A percentile compares a stretch with the other conserved stretches of the same genome.
phyloP scores from a whole-genome alignment of 1,140 invertebrate genomes.

The Tigriopus japonicus region DNA sequence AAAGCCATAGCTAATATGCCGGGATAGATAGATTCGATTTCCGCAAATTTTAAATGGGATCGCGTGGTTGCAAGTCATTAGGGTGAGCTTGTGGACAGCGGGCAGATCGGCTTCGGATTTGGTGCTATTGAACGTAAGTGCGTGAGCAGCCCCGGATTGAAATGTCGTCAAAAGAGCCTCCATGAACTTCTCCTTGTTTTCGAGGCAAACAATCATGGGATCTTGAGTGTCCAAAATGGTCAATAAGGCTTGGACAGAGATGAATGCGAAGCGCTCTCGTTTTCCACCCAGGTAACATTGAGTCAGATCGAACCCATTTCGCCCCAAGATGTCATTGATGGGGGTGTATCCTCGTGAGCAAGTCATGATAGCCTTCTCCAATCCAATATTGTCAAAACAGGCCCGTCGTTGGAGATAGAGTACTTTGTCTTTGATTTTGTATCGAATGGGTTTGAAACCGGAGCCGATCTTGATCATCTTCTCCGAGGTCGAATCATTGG shows the following conservation, averaged over 20 bases:
- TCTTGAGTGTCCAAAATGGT: constrained; percentile 6
- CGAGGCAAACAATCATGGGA: background rate
- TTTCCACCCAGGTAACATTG: background rate
- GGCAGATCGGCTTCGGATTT: no score
- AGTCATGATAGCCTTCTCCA: background rate
- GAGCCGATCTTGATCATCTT: background rate
- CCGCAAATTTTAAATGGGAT: background rate
- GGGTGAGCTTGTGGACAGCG: no score
- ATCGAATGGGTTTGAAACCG: background rate
- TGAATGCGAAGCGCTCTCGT: constrained; percentile 5
- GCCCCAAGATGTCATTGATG: background rate
- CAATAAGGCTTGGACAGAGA: background rate
- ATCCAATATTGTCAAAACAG: constrained; percentile 6
- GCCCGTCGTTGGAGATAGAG: constrained; percentile 7
- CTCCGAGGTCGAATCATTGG: no score
- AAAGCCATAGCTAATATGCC: background rate
- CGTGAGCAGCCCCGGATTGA: background rate
- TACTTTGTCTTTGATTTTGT: constrained; percentile 3
- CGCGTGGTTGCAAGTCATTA: background rate
- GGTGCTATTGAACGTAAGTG: background rate
- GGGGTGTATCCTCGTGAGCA: background rate
- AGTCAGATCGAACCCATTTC: background rate
- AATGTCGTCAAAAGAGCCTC: background rate
- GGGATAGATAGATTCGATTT: background rate
- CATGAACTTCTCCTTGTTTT: background rate